phyloP scores from a whole-genome alignment of 2,888 invertebrate species.

The Ommatoiulus sabulosus region DNA sequence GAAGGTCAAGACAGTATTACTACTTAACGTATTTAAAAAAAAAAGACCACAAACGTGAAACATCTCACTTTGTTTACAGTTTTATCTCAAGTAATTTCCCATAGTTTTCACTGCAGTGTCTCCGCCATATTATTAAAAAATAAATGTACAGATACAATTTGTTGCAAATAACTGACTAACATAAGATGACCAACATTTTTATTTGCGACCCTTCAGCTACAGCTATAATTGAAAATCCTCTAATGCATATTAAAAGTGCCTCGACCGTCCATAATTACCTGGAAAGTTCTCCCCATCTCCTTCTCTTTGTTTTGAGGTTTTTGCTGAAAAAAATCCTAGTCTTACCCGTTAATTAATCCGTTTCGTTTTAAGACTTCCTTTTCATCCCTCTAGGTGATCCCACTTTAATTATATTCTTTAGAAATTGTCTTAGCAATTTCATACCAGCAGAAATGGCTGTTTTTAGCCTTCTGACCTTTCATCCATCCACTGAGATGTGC shows the following conservation, averaged over 20 bases:
- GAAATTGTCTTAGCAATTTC: conserved; percentile 11
- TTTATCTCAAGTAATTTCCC: too few species aligned
- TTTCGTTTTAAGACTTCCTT: conserved; percentile 20
- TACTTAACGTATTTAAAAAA: too few species aligned
- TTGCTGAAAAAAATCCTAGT: not conserved
- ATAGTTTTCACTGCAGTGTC: too few species aligned
- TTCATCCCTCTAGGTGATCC: conserved; percentile 20
- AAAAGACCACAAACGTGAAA: too few species aligned
- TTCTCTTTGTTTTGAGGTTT: not conserved
- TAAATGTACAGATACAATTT: too few species aligned
- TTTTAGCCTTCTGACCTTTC: conserved; percentile 14
- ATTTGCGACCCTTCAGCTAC: too few species aligned
- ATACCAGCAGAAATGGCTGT: conserved; percentile 24
- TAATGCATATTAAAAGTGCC: conserved; percentile 3
- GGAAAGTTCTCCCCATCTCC: not conserved
- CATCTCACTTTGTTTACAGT: too few species aligned
- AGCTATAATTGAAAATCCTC: not conserved
- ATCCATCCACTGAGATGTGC: not conserved
- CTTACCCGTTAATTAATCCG: conserved; percentile 27
- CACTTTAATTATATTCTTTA: conserved; percentile 15
- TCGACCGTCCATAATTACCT: not conserved
- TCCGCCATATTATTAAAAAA: too few species aligned
- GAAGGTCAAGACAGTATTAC: too few species aligned
- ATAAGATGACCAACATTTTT: too few species aligned
- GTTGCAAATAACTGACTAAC: too few species aligned